A percentile compares a stretch with the other conserved stretches of the same genome.
phyloP scores from a whole-genome alignment of 2,888 invertebrate species.

The Lasiommata megera region DNA sequence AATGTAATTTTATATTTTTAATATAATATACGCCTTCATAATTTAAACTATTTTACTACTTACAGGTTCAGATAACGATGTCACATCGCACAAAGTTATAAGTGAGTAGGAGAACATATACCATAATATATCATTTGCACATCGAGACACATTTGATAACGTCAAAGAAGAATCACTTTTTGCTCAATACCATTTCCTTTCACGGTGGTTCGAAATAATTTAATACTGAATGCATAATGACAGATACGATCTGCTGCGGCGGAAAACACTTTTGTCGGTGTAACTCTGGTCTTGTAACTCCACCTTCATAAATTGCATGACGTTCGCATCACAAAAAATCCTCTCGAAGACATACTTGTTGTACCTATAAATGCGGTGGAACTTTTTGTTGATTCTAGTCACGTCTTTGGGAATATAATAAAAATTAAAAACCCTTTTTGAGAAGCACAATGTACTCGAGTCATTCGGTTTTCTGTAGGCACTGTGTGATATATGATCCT shows the following conservation, averaged over 20 bases:
- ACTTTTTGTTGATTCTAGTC: conserved; percentile 39
- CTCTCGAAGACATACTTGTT: conserved; percentile 25
- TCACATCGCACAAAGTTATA: not conserved
- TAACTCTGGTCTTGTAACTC: conserved; percentile 19
- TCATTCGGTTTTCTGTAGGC: conserved; percentile 31
- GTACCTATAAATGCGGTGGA: conserved; percentile 33
- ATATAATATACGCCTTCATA: too few relatives aligned
- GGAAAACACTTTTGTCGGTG: conserved; percentile 45
- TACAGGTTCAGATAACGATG: too few relatives aligned
- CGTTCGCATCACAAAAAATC: conserved; percentile 33
- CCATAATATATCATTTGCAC: conserved; percentile 30
- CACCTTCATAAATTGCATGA: conserved; percentile 27
- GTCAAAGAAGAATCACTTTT: conserved; percentile 36
- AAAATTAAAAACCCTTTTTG: conserved; percentile 18
- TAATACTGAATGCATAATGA: conserved; percentile 35
- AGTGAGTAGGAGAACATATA: conserved; percentile 31
- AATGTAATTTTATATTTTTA: too few relatives aligned
- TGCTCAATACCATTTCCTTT: conserved; percentile 35
- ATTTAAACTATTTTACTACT: too few relatives aligned
- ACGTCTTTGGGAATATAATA: conserved; percentile 24
- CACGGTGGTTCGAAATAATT: conserved; percentile 33
- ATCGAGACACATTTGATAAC: conserved; percentile 33
- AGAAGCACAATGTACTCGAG: conserved; percentile 7
- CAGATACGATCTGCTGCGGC: conserved; percentile 39
- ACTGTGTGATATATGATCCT: too few relatives aligned